Conservation (phyloP, 1,140 invertebrate species). For the Polypedilum vanderplanki region DNA sequence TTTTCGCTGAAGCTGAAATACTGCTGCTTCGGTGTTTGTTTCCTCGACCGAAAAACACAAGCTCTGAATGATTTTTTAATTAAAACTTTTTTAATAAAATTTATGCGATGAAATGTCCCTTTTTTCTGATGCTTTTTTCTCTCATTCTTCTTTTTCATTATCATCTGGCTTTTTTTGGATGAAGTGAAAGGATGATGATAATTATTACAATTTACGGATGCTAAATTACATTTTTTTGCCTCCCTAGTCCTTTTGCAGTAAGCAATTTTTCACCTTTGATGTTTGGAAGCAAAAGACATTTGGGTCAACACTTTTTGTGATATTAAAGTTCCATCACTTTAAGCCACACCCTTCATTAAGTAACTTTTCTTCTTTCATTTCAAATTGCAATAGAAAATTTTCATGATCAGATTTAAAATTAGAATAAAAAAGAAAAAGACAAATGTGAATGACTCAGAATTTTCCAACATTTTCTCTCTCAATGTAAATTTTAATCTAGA, state of each 20-base stretch:
- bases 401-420: too few relatives aligned
- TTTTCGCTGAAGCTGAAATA: conserved; percentile 3
- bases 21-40: conserved; percentile 3
- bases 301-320: too few relatives aligned
- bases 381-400: too few relatives aligned
- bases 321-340: too few relatives aligned
- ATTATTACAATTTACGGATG: not conserved
- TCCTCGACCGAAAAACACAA: conserved; percentile 21
- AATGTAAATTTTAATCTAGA: conserved; percentile 15
- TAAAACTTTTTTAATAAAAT: conserved; percentile 20
- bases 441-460: not conserved
- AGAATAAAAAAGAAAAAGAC: too few relatives aligned
- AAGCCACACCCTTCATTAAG: too few relatives aligned
- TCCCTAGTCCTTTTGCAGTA: not conserved
- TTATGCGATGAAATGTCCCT: conserved; percentile 27
- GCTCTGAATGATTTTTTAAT: conserved; percentile 23
- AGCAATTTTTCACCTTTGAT: not conserved
- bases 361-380: too few relatives aligned
- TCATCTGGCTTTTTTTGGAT: not conserved
- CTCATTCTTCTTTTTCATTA: not conserved
- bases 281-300: not conserved
- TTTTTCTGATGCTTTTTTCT: not conserved
- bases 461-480: too few relatives aligned
- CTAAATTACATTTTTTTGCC: conserved; percentile 2
- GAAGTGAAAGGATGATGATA: not conserved